Evolutionary conservation across 2,113 vertebrate species (phyloP).

Genomic region (Podarcis muralis): DNA sequence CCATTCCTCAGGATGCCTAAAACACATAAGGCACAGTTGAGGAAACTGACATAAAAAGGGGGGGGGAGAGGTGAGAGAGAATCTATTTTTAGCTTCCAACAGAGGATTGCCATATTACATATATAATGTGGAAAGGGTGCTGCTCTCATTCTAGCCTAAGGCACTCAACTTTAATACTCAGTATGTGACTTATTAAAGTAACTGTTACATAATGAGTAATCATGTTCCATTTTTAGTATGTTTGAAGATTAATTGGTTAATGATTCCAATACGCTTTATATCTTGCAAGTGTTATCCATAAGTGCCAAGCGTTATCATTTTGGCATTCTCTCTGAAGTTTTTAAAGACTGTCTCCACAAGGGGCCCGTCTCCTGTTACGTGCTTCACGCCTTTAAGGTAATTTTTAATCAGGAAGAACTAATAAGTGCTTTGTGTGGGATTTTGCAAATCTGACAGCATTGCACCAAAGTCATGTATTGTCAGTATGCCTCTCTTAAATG

Average conservation of each 20-base stretch:
- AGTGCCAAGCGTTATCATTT: conserved; percentile 68
- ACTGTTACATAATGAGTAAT: conserved; percentile 53
- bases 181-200: conserved; percentile 40
- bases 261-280: conserved; percentile 65
- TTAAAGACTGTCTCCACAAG: conserved; percentile 55
- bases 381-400: conserved; percentile 63
- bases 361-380: conserved; percentile 61
- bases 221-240: conserved; percentile 47
- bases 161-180: conserved; percentile 18
- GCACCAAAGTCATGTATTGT: neutral
- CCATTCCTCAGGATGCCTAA: neutral
- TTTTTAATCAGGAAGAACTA: conserved; percentile 55
- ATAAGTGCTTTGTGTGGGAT: neutral
- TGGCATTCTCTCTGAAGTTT: conserved; percentile 67
- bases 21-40: neutral
- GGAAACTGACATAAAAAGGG: neutral
- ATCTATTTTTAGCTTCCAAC: neutral
- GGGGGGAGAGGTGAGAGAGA: neutral
- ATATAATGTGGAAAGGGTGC: neutral
- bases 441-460: neutral
- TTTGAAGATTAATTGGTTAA: conserved; percentile 64
- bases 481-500: neutral
- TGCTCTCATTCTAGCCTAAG: neutral
- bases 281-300: conserved; percentile 44
- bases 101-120: neutral